phyloP scores from a whole-genome alignment of 2,113 vertebrate genomes.

The Neogobius melanostomus region DNA sequence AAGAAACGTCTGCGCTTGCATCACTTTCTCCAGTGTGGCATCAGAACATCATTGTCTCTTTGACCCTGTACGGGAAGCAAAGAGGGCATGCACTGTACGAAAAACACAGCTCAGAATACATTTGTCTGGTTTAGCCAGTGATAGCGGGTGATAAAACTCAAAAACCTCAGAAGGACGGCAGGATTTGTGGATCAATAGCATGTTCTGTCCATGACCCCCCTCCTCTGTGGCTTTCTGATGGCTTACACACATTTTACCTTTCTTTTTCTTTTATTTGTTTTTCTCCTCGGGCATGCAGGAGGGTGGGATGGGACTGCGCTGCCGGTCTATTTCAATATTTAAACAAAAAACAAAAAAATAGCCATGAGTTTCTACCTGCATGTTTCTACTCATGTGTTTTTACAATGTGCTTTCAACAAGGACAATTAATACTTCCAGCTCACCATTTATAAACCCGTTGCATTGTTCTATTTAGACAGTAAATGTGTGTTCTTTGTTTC shows the following conservation, averaged over 20 bases:
- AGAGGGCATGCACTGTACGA: constrained; percentile 48
- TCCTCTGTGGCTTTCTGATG: constrained; percentile 82
- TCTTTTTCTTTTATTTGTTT: constrained; percentile 68
- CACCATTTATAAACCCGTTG: constrained; percentile 75
- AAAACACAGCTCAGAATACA: constrained; percentile 76
- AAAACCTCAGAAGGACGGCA: constrained; percentile 41
- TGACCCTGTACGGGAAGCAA: constrained; percentile 57
- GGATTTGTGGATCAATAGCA: constrained; percentile 83
- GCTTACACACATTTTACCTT: constrained; percentile 83
- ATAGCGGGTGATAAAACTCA: constrained; percentile 23
- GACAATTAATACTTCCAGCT: constrained; percentile 80
- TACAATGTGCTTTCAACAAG: constrained; percentile 76
- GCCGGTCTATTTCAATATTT: constrained; percentile 42
- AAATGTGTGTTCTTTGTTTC: constrained; percentile 80
- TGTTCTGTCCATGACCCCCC: constrained; percentile 78
- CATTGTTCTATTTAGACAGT: constrained; percentile 75
- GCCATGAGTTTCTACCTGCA: constrained; percentile 77
- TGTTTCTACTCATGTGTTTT: constrained; percentile 77
- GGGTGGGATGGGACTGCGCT: constrained; percentile 37
- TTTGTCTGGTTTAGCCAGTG: constrained; percentile 56
- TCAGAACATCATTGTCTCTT: constrained; percentile 61
- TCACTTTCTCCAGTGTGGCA: constrained; percentile 59
- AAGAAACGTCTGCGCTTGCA: constrained; percentile 36
- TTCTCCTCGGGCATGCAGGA: constrained; percentile 52
- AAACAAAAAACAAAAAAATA: constrained; percentile 41